A percentile compares a stretch with the other conserved stretches of the same genome.
These are phyloP conservation scores for Thamnophis elegans DNA, from an alignment of 2,797 vertebrate genomes.

Conservation along the genomic window DNA sequence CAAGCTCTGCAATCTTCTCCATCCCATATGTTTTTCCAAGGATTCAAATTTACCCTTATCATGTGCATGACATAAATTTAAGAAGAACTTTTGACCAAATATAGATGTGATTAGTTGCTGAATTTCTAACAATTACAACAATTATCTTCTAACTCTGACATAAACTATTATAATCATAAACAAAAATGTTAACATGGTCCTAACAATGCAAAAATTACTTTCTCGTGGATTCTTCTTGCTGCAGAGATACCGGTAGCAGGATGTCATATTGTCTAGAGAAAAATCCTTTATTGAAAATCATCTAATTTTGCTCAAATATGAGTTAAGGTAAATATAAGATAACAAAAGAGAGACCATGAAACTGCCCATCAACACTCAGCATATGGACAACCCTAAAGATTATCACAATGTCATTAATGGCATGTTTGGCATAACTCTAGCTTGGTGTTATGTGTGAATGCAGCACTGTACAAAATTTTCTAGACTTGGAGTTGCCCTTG, in stretches of 20 bases:
- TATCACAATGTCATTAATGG: background rate
- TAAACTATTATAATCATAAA: background rate
- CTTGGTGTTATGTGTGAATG: background rate
- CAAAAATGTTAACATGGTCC: background rate
- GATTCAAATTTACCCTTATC: background rate
- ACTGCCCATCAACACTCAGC: background rate
- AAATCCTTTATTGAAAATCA: background rate
- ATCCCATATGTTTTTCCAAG: background rate
- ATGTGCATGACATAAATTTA: background rate
- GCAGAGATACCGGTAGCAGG: background rate
- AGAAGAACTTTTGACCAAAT: background rate
- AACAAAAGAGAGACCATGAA: background rate
- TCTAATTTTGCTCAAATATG: background rate
- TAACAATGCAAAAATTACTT: background rate
- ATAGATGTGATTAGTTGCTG: background rate
- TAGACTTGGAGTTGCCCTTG: background rate
- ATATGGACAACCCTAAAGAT: background rate
- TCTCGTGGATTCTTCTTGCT: background rate
- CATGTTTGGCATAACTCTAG: background rate
- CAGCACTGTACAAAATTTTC: background rate
- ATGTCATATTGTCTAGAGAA: background rate
- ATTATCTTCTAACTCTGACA: background rate
- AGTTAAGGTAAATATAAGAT: background rate
- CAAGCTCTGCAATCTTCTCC: background rate
- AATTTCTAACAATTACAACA: background rate